Evolutionary conservation across 2,113 vertebrate genomes (phyloP).

Genomic region (Cebus imitator): DNA sequence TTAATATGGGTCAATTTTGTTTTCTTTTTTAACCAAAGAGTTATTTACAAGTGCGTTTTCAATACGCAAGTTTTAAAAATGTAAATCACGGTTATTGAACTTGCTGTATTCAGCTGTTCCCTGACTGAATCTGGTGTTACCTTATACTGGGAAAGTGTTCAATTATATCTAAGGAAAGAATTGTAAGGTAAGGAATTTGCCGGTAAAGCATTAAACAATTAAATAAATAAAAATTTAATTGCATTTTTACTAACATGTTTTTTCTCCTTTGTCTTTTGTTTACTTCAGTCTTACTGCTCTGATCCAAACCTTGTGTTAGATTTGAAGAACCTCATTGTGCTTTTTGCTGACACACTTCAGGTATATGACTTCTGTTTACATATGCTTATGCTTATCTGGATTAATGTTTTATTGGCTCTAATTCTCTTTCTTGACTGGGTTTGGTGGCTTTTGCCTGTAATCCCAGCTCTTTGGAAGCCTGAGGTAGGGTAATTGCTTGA

Average conservation of each 20-base stretch:
- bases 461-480: too few species aligned
- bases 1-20: background rate
- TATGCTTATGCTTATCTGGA: fast-evolving
- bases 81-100: background rate
- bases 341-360: constrained; percentile 98
- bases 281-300: constrained; percentile 93
- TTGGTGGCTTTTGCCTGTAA: too few species aligned
- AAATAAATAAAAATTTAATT: background rate
- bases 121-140: background rate
- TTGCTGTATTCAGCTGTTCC: background rate
- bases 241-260: background rate
- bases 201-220: background rate
- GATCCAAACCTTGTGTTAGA: constrained; percentile 96
- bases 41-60: background rate
- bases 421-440: background rate
- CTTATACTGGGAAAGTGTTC: background rate
- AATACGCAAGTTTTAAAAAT: constrained; percentile 1
- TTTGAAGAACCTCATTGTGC: constrained; percentile 98
- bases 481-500: too few species aligned
- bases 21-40: background rate
- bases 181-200: background rate
- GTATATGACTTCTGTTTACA: constrained; percentile 71
- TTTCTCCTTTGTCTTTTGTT: background rate
- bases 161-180: background rate
- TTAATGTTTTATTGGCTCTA: background rate